These are phyloP conservation scores for Siniperca knerii DNA, from an alignment of 2,113 vertebrate species.

Conservation along the genomic window DNA sequence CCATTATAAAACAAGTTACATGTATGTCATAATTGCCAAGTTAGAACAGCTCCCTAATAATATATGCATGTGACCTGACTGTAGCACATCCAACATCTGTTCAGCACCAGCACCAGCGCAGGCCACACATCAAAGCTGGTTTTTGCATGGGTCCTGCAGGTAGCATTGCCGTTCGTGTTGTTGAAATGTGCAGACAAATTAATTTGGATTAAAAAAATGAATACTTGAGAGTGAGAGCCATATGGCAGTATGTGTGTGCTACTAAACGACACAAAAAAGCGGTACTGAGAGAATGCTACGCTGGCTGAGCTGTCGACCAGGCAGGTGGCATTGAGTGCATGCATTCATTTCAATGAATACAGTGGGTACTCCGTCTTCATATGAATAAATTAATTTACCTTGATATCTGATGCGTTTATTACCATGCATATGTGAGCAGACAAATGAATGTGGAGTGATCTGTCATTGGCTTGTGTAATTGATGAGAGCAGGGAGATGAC, in stretches of 20 bases:
- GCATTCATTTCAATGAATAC: slow-evolving; percentile 74
- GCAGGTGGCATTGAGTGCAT: slow-evolving; percentile 44
- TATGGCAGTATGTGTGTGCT: background rate
- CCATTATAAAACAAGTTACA: slow-evolving; percentile 10
- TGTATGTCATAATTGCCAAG: background rate
- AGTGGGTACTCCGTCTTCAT: slow-evolving; percentile 77
- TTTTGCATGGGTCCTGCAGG: slow-evolving; percentile 15
- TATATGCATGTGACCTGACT: slow-evolving; percentile 3
- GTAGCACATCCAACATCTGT: slow-evolving; percentile 43
- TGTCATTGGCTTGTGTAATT: slow-evolving; percentile 78
- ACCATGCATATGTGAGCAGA: slow-evolving; percentile 74
- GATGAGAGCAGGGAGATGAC: slow-evolving; percentile 74
- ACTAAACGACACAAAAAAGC: background rate
- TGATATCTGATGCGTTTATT: slow-evolving; percentile 77
- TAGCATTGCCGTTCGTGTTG: slow-evolving; percentile 45
- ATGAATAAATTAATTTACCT: slow-evolving; percentile 82
- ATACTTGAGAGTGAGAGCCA: slow-evolving; percentile 1
- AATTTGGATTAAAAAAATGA: background rate
- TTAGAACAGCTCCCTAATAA: background rate
- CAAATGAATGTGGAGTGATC: slow-evolving; percentile 72
- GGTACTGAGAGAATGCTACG: background rate
- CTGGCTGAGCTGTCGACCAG: slow-evolving; percentile 34
- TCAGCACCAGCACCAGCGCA: slow-evolving; percentile 8
- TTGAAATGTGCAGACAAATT: slow-evolving; percentile 43
- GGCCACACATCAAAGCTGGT: slow-evolving; percentile 11